A percentile compares a stretch with the other conserved stretches of the same genome.
Evolutionary conservation across 2,888 invertebrate species (phyloP).

Genomic region (Sminthurinus aureus): DNA sequence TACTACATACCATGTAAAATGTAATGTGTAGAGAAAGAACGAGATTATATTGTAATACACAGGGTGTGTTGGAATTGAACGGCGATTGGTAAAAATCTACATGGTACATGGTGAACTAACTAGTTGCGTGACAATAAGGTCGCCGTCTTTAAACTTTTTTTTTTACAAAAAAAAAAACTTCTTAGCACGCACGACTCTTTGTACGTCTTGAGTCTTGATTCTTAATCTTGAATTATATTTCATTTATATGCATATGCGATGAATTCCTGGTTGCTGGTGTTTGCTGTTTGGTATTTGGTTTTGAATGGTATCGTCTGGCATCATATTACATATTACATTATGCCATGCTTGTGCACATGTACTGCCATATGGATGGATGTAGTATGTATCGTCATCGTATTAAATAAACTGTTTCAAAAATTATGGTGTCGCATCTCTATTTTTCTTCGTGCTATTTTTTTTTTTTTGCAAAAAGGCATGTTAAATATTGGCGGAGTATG

Average conservation of each 20-base stretch:
- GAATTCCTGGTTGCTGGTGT: too few species aligned
- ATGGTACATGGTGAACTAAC: conserved; percentile 24
- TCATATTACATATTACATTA: too few species aligned
- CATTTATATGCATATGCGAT: too few species aligned
- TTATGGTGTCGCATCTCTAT: neutral
- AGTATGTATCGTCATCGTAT: neutral
- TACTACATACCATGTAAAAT: neutral
- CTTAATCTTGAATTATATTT: neutral
- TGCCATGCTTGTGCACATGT: neutral
- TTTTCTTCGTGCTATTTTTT: neutral
- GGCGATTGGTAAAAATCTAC: neutral
- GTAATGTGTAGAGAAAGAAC: neutral
- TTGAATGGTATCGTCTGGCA: too few species aligned
- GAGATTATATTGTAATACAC: neutral
- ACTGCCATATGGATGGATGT: neutral
- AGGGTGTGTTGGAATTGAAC: neutral
- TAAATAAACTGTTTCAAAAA: neutral
- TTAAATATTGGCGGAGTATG: neutral
- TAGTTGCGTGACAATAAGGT: conserved; percentile 40
- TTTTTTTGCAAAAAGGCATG: neutral
- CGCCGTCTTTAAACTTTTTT: conserved; percentile 36
- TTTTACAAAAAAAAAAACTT: neutral
- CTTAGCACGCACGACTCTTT: conserved; percentile 3
- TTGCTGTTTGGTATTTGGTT: neutral
- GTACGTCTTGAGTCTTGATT: neutral